Percentiles rank a stretch among this genome's conserved stretches.
Evolutionary conservation across 2,797 vertebrate genomes (phyloP).

Genomic region (Alauda arvensis): DNA sequence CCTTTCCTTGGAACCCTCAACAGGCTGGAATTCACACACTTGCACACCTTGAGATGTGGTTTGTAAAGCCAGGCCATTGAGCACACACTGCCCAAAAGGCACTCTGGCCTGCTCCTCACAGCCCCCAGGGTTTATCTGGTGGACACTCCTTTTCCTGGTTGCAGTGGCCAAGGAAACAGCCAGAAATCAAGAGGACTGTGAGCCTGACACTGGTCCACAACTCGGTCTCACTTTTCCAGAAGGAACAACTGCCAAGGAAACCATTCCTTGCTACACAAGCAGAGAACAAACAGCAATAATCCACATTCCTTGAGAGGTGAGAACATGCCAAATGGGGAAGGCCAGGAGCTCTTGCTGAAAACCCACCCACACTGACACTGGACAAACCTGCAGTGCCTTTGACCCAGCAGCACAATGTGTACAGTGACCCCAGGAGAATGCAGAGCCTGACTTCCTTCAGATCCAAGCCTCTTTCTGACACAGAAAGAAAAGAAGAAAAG

Average conservation of each 20-base stretch:
- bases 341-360: background rate
- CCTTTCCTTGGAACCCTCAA: conserved; percentile 2
- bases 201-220: background rate
- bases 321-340: background rate
- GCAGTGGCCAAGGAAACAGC: background rate
- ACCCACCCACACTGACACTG: background rate
- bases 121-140: background rate
- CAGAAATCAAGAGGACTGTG: background rate
- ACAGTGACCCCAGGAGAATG: background rate
- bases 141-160: background rate
- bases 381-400: background rate
- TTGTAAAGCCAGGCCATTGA: background rate
- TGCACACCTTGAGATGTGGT: background rate
- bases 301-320: background rate
- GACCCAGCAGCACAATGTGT: background rate
- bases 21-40: background rate
- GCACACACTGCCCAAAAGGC: background rate
- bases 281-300: background rate
- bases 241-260: background rate
- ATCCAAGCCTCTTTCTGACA: background rate
- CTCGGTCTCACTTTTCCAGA: background rate
- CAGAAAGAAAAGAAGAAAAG: background rate
- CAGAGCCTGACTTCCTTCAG: background rate
- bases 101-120: background rate
- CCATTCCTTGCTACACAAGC: background rate